phyloP scores from a whole-genome alignment of 92 coral and sea anemone species.

The Micromussa lordhowensis region DNA sequence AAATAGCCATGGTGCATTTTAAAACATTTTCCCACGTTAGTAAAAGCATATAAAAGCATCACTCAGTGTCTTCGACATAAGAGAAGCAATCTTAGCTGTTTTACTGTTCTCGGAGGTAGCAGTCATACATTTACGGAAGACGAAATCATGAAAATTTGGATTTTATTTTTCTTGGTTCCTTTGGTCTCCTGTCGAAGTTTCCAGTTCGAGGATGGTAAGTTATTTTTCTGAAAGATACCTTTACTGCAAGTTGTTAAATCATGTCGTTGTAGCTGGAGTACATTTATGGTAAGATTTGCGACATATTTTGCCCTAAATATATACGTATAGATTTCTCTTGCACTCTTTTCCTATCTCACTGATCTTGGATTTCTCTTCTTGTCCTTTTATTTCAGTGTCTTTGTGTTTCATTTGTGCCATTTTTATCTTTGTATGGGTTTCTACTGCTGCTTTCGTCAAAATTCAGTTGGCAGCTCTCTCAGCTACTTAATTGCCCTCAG shows the following conservation, averaged over 20 bases:
- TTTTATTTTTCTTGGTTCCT: slow-evolving; percentile 13
- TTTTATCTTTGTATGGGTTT: not conserved
- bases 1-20: not conserved
- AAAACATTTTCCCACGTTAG: not conserved
- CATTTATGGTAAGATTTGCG: not conserved
- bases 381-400: not conserved
- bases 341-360: not conserved
- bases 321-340: not conserved
- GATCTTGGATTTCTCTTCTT: not conserved
- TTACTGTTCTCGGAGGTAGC: not conserved
- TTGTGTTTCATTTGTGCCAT: not conserved
- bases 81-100: not conserved
- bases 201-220: slow-evolving; percentile 19
- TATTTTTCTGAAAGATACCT: not conserved
- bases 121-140: too few relatives aligned
- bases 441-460: not conserved
- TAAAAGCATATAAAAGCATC: not conserved
- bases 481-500: too few relatives aligned
- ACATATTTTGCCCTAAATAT: too few relatives aligned
- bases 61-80: not conserved
- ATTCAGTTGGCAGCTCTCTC: too few relatives aligned
- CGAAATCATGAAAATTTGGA: slow-evolving; percentile 6
- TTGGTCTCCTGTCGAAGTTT: slow-evolving; percentile 8
- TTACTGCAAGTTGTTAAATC: not conserved
- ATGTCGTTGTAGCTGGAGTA: not conserved